Conservation (phyloP, 1,140 invertebrate species). For the Drosophila lini region DNA sequence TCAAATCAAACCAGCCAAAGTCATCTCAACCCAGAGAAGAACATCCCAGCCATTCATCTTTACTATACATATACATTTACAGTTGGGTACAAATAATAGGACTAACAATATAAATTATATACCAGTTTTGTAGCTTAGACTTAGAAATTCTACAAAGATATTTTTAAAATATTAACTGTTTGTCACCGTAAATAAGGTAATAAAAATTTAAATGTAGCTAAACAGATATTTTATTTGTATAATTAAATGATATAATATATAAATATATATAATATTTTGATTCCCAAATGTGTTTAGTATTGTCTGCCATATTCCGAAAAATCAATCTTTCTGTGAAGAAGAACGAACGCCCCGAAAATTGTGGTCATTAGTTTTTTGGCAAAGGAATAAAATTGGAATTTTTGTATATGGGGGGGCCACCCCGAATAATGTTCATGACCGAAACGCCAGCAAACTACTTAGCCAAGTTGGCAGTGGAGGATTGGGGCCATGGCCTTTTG, state of each 20-base stretch:
- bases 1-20: constrained; percentile 61
- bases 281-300: background rate
- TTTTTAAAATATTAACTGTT: no score
- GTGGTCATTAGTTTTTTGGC: constrained; percentile 75
- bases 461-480: constrained; percentile 46
- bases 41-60: constrained; percentile 36
- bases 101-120: background rate
- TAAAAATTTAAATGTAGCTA: background rate
- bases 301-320: constrained; percentile 39
- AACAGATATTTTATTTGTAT: background rate
- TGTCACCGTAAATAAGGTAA: no score
- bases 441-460: constrained; percentile 63
- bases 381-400: constrained; percentile 58
- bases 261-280: background rate
- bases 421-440: constrained; percentile 53
- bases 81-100: background rate
- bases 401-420: constrained; percentile 20
- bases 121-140: no score
- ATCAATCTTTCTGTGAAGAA: constrained; percentile 59
- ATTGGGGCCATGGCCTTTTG: constrained; percentile 57
- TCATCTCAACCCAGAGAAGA: constrained; percentile 9
- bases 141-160: no score
- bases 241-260: no score
- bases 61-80: constrained; percentile 10
- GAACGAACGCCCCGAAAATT: constrained; percentile 73